Conservation (phyloP, 1,140 invertebrate genomes). For the Diprion similis region DNA sequence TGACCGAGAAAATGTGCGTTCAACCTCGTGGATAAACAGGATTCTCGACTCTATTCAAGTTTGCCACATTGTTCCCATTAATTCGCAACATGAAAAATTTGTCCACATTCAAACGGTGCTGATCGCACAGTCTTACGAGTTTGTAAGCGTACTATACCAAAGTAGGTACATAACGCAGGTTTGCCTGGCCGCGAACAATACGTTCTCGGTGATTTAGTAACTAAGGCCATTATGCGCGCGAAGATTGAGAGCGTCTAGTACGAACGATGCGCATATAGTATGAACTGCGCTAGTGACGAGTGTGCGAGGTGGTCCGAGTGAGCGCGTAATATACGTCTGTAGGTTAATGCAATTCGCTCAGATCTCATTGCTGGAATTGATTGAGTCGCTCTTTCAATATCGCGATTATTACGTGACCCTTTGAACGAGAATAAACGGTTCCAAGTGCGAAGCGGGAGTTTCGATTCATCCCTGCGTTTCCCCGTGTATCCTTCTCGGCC, state of each 20-base stretch:
- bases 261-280: not conserved
- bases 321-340: conserved; percentile 58
- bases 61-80: too few relatives aligned
- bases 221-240: not conserved
- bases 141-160: too few relatives aligned
- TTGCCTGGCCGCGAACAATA: too few relatives aligned
- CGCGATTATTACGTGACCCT: not conserved
- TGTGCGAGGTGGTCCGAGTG: too few relatives aligned
- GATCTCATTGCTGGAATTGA: conserved; percentile 59
- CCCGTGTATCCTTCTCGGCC: too few relatives aligned
- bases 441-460: not conserved
- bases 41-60: too few relatives aligned
- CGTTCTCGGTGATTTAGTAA: not conserved
- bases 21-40: too few relatives aligned
- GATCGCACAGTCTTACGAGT: too few relatives aligned
- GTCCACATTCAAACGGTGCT: too few relatives aligned
- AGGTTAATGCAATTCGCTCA: conserved; percentile 61
- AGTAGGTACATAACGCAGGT: too few relatives aligned
- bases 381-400: conserved; percentile 58
- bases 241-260: not conserved
- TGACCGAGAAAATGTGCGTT: too few relatives aligned
- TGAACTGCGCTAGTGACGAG: not conserved
- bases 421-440: not conserved
- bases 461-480: not conserved
- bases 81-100: too few relatives aligned